Base-by-base conservation (phyloP, 2,113 vertebrate species). In the Eulacestoma nigropectus region DNA sequence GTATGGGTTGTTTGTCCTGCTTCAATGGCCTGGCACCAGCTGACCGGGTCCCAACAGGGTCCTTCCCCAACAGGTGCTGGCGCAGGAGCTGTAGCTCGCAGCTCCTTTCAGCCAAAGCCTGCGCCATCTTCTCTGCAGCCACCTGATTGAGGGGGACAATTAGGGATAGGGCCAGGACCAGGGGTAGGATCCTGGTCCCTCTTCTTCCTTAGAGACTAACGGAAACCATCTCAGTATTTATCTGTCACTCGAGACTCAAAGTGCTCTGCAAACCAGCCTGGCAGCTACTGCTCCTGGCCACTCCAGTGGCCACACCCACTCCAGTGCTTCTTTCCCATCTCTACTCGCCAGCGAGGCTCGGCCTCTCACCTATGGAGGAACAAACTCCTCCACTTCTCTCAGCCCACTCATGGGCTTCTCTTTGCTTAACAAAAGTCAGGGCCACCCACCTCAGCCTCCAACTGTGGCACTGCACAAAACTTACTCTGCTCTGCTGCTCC, bases 401-500 rank as follows among this genome's bases (percentile, higher is more conserved):
- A 49, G 42, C 16, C 56, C 32, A 37, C 37, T 29, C 49, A 59
- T 7, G 4, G 44, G 35, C 11, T 65, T 39, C 30, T 50, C 10
- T 44, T 16, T 49, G 17, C 39, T 41, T 53, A 56, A 78, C 1
- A 4, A 9, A 50, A 50, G 14, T 27, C 56, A 84, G 29, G 32
- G 49, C 18, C 37, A 78, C 9, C 41, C 32, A 73, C 39, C 74
- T 50, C 70, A 55, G 42, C 23, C 25, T 67, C 53, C 29, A 19
- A 8, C 22, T 32, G 32, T 6, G 6, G n/a, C 53, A 55, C 35
- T 23, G 33, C 35, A 32, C 8, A 18, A n/a, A 83, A 93, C 97
- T 98, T 98, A 99, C 99, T 97, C 96, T 89, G 98, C 97, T 97
- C 95, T 98, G 98, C 93, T 98, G 98, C 91, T 99, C 98, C 92